phyloP scores from a whole-genome alignment of 1,140 invertebrate genomes.

The Choristoneura fumiferana region DNA sequence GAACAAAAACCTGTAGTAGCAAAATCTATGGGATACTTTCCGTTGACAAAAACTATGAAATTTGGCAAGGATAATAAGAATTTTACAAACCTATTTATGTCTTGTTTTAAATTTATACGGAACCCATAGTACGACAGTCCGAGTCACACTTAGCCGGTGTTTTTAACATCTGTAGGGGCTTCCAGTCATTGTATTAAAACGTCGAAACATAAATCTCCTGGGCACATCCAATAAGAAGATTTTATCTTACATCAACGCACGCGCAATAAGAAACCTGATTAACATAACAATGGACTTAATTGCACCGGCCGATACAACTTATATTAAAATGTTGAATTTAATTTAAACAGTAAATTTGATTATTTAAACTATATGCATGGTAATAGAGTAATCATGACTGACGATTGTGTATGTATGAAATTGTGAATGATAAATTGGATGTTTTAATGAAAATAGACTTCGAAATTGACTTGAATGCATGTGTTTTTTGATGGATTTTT shows the following conservation, averaged over 20 bases:
- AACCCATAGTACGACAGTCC: too few species aligned
- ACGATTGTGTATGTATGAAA: slow-evolving; percentile 1
- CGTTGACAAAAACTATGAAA: too few species aligned
- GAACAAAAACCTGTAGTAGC: too few species aligned
- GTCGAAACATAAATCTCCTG: slow-evolving; percentile 44
- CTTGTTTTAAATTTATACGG: too few species aligned
- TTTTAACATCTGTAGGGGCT: slow-evolving; percentile 7
- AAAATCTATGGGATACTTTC: too few species aligned
- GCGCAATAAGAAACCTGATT: slow-evolving; percentile 42
- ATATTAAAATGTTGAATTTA: slow-evolving; percentile 10
- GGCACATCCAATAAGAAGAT: slow-evolving; percentile 44
- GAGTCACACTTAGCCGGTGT: too few species aligned
- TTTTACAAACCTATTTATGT: too few species aligned
- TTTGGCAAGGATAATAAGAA: too few species aligned
- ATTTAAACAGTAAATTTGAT: slow-evolving; percentile 15
- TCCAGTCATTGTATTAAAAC: slow-evolving; percentile 14
- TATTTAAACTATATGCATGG: slow-evolving; percentile 15
- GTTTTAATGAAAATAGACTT: too few species aligned
- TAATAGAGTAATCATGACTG: slow-evolving; percentile 16
- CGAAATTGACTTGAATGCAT: too few species aligned
- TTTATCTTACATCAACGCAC: slow-evolving; percentile 40
- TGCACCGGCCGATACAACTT: slow-evolving; percentile 24
- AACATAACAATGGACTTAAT: slow-evolving; percentile 43
- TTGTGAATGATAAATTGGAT: too few species aligned
- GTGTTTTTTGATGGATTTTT: too few species aligned